Base-by-base conservation (phyloP, 1,140 invertebrate species). In the Bombyx mandarina region DNA sequence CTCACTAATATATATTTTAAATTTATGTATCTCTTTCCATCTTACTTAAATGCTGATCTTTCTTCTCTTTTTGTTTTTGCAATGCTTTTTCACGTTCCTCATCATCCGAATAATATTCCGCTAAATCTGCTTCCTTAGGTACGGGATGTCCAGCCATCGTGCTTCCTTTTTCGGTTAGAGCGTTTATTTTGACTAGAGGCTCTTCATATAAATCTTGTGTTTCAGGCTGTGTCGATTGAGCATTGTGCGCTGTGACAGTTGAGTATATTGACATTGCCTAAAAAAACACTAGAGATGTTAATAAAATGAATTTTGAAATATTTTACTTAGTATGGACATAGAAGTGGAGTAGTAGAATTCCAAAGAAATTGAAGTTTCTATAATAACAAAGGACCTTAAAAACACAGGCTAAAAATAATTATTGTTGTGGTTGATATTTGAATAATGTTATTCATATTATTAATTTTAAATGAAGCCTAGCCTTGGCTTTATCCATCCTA, bases 251-350 rank as follows among this genome's bases (percentile, higher is more conserved):
- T 44, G 90, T 81, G n/a, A 94, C 88, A 60, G 90, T 90, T 54
- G 92, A 91, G 73, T 93, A 94, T 71, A 93, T 93, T 45, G 91
- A 86, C 89, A 94, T 90, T 6, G 93, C 92, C 92, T 93, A 69
- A 9, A 89, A 89, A 56, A 9, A 57, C 51, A 64, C 26, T 35
- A 35, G 26, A 35, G 26, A 35, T 35, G 12, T 35, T 35, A 35
- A 35, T 35, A 35, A 35, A 35, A 35, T 35, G 26, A 35, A 35
- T 35, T 35, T 3, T 35, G 26, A 35, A 35, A 35, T 35, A 35
- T 35, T 35, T 35, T 1, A 5, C 26, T 35, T 35, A 5, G 26
- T 35, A 35, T 35, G 2, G 26, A 2, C 26, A 0, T 35, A 35
- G 26, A 3, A 35, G 26, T 35, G 4, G 26, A 35, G 26, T 35